Evolutionary conservation across 2,797 vertebrate genomes (phyloP).

Genomic region (Megalops cyprinoides): DNA sequence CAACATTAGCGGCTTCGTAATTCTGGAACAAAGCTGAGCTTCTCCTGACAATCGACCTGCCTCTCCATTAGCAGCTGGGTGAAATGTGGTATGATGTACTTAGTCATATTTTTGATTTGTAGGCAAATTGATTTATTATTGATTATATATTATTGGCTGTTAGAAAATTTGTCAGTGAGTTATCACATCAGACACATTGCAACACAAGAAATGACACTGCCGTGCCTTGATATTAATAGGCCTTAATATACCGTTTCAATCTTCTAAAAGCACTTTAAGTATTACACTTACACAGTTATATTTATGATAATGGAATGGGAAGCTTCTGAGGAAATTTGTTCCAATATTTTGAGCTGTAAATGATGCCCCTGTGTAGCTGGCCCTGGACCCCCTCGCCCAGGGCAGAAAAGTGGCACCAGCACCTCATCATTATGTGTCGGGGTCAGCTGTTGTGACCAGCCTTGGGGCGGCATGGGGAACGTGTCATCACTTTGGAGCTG

Average conservation of each 20-base stretch:
- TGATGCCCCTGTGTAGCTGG: neutral
- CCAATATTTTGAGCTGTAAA: neutral
- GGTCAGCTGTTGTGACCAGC: slow-evolving; percentile 1
- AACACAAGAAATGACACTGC: too few species aligned
- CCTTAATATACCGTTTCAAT: too few species aligned
- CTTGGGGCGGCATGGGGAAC: neutral
- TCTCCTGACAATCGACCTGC: neutral
- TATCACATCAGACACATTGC: too few species aligned
- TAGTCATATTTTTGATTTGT: neutral
- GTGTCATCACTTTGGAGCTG: slow-evolving; percentile 8
- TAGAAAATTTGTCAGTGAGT: neutral
- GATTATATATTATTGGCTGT: neutral
- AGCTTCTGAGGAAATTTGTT: neutral
- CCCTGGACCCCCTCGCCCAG: neutral
- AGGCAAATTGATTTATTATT: neutral
- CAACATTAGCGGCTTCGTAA: neutral
- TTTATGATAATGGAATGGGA: neutral
- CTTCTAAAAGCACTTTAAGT: neutral
- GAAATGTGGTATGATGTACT: neutral
- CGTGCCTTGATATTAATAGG: too few species aligned
- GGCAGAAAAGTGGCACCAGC: neutral
- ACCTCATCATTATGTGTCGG: neutral
- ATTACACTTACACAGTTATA: neutral
- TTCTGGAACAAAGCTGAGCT: neutral
- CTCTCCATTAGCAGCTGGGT: neutral